A percentile compares a stretch with the other conserved stretches of the same genome.
phyloP scores from a whole-genome alignment of 1,140 invertebrate genomes.

The Drosophila persimilis region DNA sequence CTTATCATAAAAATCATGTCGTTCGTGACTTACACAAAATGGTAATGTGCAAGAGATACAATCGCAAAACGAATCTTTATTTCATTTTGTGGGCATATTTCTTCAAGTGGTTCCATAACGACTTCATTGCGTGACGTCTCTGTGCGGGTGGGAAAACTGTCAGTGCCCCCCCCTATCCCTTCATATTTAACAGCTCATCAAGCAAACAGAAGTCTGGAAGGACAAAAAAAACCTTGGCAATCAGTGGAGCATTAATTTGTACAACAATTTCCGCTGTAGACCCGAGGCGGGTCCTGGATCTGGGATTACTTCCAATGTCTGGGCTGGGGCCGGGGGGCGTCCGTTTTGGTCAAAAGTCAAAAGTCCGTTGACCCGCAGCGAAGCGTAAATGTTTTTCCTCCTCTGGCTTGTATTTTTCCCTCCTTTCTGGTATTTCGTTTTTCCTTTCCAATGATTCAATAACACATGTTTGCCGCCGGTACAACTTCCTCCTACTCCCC shows the following conservation, averaged over 20 bases:
- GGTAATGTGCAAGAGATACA: conserved; percentile 30
- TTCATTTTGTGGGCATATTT: conserved; percentile 56
- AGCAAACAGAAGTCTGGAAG: conserved; percentile 22
- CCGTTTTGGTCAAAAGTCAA: conserved; percentile 69
- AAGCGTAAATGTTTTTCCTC: conserved; percentile 65
- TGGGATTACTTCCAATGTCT: conserved; percentile 13
- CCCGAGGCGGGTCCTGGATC: conserved; percentile 27
- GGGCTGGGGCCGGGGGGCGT: background rate
- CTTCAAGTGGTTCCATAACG: conserved; percentile 56
- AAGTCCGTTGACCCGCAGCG: conserved; percentile 66
- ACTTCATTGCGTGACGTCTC: conserved; percentile 50
- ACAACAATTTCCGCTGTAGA: conserved; percentile 69
- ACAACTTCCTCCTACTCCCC: too few species aligned
- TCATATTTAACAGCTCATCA: conserved; percentile 70
- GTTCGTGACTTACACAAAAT: conserved; percentile 36
- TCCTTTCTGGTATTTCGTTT: conserved; percentile 23
- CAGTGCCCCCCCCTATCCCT: conserved; percentile 29
- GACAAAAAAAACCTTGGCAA: conserved; percentile 48
- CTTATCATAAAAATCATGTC: conserved; percentile 62
- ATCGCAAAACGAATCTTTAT: conserved; percentile 51
- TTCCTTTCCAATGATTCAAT: conserved; percentile 42
- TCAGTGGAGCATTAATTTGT: conserved; percentile 68
- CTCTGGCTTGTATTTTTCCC: background rate
- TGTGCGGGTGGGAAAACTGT: conserved; percentile 28
- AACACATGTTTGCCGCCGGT: conserved; percentile 29